Evolutionary conservation across 1,140 invertebrate species (phyloP), one percentile per base, ranked within the genome.

Genomic region (Cotesia glomerata): DNA sequence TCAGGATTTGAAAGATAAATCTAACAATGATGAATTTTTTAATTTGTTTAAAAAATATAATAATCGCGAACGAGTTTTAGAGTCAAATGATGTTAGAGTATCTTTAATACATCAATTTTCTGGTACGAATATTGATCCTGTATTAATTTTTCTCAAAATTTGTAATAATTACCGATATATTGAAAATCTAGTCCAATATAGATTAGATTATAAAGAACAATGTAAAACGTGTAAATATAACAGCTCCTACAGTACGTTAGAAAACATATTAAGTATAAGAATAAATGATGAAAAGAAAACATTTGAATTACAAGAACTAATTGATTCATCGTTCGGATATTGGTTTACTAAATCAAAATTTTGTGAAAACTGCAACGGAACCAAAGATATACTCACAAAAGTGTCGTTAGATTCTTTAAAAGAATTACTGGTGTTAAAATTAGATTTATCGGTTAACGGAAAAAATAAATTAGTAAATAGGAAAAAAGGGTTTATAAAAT

Each of bases 71-170:
- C 18, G 18, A 18, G 18, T 18, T 18, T 18, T 18, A 18, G 18
- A 18, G 18, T 18, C 18, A 18, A 18, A 18, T 18, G 18, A 18
- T 18, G 18, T 18, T 18, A 18, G 18, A 18, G 18, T 18, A 18
- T 18, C 18, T 18, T 18, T 18, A 18, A 18, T 18, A 18, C 18
- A 18, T 18, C 18, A 18, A 18, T 18, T 18, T 18, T 18, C 18
- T 18, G 18, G 18, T 78, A 85, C 59, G 79, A 85, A 69, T 84
- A 83, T 84, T 7, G 79, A 83, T 69, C 73, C 75, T 13, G 79
- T 77, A 35, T 77, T 79, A 74, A 69, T 61, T 39, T 56, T 82
- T 84, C 84, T 69, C 73, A 63, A 18, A 64, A 66, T 39, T 69
- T 84, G 82, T 9, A 79, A 85, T 74, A 76, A 72, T 45, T 86